Evolutionary conservation across 2,888 invertebrate genomes (phyloP).

Genomic region (Parnassius apollo): DNA sequence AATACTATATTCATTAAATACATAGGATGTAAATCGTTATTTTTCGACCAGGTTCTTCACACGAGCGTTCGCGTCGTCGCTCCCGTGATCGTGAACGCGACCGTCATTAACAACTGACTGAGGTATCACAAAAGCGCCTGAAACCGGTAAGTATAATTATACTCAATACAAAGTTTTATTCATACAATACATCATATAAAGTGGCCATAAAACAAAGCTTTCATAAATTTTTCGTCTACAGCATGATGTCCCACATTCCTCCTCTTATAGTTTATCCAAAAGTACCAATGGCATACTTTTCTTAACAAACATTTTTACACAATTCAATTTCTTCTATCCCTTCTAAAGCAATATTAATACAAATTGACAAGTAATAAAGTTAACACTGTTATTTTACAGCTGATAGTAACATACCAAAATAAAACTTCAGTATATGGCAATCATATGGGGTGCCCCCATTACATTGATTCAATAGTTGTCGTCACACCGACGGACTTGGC

Average conservation of each 20-base stretch:
- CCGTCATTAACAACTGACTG: conserved; percentile 71
- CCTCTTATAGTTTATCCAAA: conserved; percentile 26
- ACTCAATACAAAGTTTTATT: conserved; percentile 6
- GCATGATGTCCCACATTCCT: conserved; percentile 15
- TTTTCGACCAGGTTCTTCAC: conserved; percentile 54
- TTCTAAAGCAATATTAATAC: conserved; percentile 41
- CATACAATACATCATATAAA: background rate
- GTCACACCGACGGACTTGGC: conserved; percentile 78
- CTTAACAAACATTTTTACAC: conserved; percentile 29
- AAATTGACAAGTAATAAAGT: conserved; percentile 71
- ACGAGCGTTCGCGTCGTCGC: conserved; percentile 66
- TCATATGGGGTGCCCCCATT: conserved; percentile 63
- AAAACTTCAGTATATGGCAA: conserved; percentile 76
- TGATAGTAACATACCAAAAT: conserved; percentile 75
- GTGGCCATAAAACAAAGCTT: background rate
- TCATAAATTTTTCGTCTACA: conserved; percentile 24
- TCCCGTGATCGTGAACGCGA: conserved; percentile 75
- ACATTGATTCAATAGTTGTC: conserved; percentile 75
- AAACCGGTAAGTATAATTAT: conserved; percentile 68
- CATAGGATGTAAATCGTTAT: background rate
- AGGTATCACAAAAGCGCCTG: conserved; percentile 79
- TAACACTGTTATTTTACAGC: conserved; percentile 79
- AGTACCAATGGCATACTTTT: conserved; percentile 28
- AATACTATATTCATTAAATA: background rate
- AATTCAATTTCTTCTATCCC: conserved; percentile 29